Conservation (phyloP, 2,113 vertebrate genomes). For the human (Homo sapiens) region DNA sequence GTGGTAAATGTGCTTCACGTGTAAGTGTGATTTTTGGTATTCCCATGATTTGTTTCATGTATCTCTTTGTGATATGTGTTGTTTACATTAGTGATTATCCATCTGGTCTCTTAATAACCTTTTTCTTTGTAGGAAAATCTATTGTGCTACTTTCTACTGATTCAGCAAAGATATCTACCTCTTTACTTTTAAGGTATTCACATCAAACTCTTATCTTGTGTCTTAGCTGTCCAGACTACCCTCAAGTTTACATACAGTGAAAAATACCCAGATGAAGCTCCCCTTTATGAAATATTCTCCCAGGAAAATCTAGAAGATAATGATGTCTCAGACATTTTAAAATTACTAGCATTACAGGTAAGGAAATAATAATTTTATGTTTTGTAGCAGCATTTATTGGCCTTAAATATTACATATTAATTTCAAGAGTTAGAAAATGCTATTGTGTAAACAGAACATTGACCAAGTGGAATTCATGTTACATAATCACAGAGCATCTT, state of each 20-base stretch:
- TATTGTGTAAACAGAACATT: neutral
- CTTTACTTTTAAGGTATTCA: neutral
- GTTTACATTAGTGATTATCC: neutral
- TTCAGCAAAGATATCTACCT: neutral
- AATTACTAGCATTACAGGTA: conserved; percentile 94
- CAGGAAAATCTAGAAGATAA: conserved; percentile 95
- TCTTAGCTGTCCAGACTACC: conserved; percentile 91
- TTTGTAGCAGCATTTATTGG: neutral
- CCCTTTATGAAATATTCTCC: conserved; percentile 93
- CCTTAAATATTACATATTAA: neutral
- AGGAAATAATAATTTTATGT: conserved; percentile 63
- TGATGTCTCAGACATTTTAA: conserved; percentile 89
- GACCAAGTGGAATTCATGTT: neutral
- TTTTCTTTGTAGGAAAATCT: conserved; percentile 33
- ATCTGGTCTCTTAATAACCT: neutral
- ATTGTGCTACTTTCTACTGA: conserved; percentile 6
- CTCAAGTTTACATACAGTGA: conserved; percentile 97
- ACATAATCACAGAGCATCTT: neutral
- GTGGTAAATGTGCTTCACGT: neutral
- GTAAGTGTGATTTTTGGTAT: neutral
- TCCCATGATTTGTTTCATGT: neutral
- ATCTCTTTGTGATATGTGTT: neutral
- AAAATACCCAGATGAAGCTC: conserved; percentile 95
- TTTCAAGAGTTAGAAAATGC: conserved; percentile 20
- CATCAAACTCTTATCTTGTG: conserved; percentile 68